Evolutionary conservation across 2,797 vertebrate genomes (phyloP).

Genomic region (Austrolebias charrua): DNA sequence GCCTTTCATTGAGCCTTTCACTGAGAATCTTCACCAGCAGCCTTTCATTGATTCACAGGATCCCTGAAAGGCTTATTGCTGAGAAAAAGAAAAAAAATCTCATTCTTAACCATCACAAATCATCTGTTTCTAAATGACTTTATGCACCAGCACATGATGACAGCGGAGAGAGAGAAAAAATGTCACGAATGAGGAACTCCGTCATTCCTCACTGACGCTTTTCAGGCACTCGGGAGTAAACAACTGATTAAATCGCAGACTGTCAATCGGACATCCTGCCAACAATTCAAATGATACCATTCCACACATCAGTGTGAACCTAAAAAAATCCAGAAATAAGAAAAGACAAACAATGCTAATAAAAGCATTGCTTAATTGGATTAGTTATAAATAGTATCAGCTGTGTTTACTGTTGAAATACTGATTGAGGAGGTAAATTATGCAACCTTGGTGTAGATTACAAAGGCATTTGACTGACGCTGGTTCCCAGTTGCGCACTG

Average conservation of each 20-base stretch:
- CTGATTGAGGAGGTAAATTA: conserved; percentile 46
- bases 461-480: conserved; percentile 28
- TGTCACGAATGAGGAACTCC: conserved; percentile 47
- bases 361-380: conserved; percentile 51
- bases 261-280: conserved; percentile 72
- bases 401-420: conserved; percentile 18
- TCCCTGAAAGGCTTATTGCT: background rate
- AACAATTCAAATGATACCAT: conserved; percentile 59
- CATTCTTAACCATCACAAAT: background rate
- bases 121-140: conserved; percentile 3
- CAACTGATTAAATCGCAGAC: conserved; percentile 74
- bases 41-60: background rate
- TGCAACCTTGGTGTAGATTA: conserved; percentile 39
- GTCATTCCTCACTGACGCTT: conserved; percentile 57
- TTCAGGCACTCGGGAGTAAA: conserved; percentile 58
- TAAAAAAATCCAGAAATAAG: conserved; percentile 48
- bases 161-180: background rate
- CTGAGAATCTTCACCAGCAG: too few relatives aligned
- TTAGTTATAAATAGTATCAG: conserved; percentile 24
- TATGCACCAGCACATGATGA: conserved; percentile 8
- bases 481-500: conserved; percentile 46
- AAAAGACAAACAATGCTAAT: conserved; percentile 73
- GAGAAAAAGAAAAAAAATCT: background rate
- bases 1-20: too few relatives aligned
- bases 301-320: conserved; percentile 51